Percentiles rank a stretch among this genome's conserved stretches.
Conservation (phyloP, 2,797 vertebrate species). For the Mormyrops boulengeri region DNA sequence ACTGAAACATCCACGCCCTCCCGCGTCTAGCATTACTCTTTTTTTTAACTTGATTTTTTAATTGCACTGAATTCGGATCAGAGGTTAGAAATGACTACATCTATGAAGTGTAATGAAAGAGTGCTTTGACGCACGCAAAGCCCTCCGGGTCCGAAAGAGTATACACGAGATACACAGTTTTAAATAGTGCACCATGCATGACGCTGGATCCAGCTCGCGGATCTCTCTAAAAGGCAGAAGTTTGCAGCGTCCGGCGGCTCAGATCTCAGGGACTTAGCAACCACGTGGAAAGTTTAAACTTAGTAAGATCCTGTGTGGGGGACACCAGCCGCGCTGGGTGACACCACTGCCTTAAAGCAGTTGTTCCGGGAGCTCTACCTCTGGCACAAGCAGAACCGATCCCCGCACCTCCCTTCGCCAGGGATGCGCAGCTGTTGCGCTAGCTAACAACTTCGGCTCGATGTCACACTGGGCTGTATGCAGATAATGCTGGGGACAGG, state of each 20-base stretch:
- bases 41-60: neutral
- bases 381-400: slow-evolving; percentile 73
- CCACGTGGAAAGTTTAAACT: neutral
- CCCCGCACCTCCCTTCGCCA: slow-evolving; percentile 73
- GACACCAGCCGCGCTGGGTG: neutral
- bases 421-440: slow-evolving; percentile 62
- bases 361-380: slow-evolving; percentile 94
- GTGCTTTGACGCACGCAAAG: neutral
- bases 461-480: slow-evolving; percentile 86
- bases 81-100: neutral
- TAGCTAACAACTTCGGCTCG: slow-evolving; percentile 85
- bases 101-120: neutral
- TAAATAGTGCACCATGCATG: neutral
- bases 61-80: neutral
- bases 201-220: neutral
- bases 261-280: slow-evolving; percentile 4
- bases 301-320: neutral
- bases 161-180: neutral
- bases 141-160: neutral
- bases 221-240: neutral
- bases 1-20: slow-evolving; percentile 3
- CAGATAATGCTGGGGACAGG: slow-evolving; percentile 56
- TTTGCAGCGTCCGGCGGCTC: neutral
- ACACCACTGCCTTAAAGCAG: slow-evolving; percentile 79
- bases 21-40: neutral